These are phyloP conservation scores for Serrognathus titanus DNA, from an alignment of 2,888 invertebrate genomes.

Conservation along the genomic window DNA sequence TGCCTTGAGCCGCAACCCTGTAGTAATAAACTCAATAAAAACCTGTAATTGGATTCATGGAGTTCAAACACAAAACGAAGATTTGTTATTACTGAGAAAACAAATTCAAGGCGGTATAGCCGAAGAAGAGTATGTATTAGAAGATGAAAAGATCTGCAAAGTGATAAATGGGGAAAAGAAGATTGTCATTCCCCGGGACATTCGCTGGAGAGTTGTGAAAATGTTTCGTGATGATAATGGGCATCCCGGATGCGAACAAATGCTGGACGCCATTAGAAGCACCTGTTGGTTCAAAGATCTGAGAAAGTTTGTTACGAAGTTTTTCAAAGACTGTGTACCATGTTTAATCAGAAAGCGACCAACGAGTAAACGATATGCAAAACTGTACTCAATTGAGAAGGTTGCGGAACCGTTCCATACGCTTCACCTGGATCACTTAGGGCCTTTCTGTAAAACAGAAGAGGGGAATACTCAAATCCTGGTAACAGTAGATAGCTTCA, in stretches of 20 bases:
- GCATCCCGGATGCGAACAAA: conserved; percentile 14
- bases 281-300: conserved; percentile 10
- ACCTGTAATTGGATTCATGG: neutral
- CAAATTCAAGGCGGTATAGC: neutral
- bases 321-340: conserved; percentile 3
- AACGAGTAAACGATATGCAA: neutral
- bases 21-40: neutral
- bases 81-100: neutral
- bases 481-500: too few relatives aligned
- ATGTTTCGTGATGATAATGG: conserved; percentile 16
- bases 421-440: neutral
- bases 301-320: conserved; percentile 8
- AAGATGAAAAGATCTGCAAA: neutral
- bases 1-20: neutral
- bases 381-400: neutral
- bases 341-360: neutral
- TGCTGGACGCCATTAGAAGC: conserved; percentile 1
- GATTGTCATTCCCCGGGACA: conserved; percentile 15
- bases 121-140: neutral
- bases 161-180: conserved; percentile 2
- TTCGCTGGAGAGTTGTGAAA: conserved; percentile 18
- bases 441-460: too few relatives aligned
- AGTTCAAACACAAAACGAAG: neutral
- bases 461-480: too few relatives aligned
- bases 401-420: neutral